phyloP scores from a whole-genome alignment of 2,113 vertebrate genomes.

The Pontoporia blainvillei region DNA sequence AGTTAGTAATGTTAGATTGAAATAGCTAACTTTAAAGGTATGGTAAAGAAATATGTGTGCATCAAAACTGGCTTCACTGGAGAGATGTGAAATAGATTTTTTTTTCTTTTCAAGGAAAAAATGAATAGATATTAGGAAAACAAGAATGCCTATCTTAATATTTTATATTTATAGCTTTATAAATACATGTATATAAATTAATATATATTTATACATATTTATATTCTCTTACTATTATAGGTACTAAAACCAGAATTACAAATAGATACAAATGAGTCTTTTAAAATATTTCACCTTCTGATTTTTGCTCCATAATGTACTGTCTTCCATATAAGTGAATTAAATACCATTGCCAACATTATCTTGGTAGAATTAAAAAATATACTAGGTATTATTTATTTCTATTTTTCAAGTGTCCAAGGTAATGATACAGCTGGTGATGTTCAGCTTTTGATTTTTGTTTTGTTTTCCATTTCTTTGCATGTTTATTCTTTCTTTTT shows the following conservation, averaged over 20 bases:
- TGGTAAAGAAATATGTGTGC: background rate
- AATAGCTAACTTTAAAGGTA: background rate
- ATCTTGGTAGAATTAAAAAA: background rate
- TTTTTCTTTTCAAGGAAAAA: background rate
- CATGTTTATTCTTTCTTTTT: background rate
- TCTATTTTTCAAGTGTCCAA: background rate
- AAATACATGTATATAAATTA: background rate
- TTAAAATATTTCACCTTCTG: background rate
- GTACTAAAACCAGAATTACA: background rate
- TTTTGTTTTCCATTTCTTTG: background rate
- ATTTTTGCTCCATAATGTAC: background rate
- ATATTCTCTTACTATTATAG: background rate
- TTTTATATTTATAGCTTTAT: background rate
- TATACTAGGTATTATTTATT: background rate
- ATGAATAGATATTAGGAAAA: background rate
- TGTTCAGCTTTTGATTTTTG: background rate
- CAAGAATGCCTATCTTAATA: background rate
- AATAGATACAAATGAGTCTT: background rate
- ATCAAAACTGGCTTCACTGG: background rate
- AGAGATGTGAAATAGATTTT: background rate
- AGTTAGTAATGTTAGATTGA: background rate
- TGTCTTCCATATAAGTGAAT: background rate
- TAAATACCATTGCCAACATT: background rate
- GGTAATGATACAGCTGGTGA: background rate
- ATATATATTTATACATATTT: background rate